A percentile compares a stretch with the other conserved stretches of the same genome.
Evolutionary conservation across 2,113 vertebrate genomes (phyloP).

Genomic region (Numenius arquata): DNA sequence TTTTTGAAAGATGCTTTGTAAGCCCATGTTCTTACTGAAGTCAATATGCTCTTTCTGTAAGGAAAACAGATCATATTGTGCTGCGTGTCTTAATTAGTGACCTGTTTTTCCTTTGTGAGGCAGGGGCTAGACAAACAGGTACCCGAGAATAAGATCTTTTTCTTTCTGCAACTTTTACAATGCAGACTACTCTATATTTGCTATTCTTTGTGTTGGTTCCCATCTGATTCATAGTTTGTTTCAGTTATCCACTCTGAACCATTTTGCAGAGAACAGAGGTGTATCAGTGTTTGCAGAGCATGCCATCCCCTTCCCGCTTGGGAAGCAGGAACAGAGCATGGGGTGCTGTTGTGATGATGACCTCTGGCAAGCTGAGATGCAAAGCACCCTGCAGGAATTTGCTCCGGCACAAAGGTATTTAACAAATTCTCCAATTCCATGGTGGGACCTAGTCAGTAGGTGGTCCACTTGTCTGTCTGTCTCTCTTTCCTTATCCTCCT

Average conservation of each 20-base stretch:
- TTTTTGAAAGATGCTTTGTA: background rate
- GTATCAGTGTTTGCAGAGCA: background rate
- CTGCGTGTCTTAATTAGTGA: background rate
- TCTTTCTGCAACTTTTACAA: background rate
- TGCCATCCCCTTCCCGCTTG: slow-evolving; percentile 3
- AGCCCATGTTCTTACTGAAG: background rate
- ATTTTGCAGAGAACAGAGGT: background rate
- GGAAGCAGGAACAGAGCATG: slow-evolving; percentile 1
- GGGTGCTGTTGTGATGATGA: slow-evolving; percentile 27
- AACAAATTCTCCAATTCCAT: slow-evolving; percentile 24
- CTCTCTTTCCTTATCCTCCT: slow-evolving; percentile 22
- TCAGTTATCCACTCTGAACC: background rate
- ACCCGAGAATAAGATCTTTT: background rate
- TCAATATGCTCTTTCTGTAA: background rate
- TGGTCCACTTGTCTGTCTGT: slow-evolving; percentile 25
- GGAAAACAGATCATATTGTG: background rate
- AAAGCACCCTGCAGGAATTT: slow-evolving; percentile 31
- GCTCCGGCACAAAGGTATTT: slow-evolving; percentile 22
- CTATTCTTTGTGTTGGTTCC: background rate
- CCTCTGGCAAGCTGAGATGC: slow-evolving; percentile 51
- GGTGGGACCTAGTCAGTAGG: slow-evolving; percentile 34
- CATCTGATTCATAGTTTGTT: background rate
- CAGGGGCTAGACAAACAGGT: background rate
- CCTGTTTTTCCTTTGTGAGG: background rate
- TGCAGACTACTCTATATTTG: background rate